These are phyloP conservation scores for Nephrotoma guestfalica DNA, from an alignment of 2,888 invertebrate species.

Conservation along the genomic window DNA sequence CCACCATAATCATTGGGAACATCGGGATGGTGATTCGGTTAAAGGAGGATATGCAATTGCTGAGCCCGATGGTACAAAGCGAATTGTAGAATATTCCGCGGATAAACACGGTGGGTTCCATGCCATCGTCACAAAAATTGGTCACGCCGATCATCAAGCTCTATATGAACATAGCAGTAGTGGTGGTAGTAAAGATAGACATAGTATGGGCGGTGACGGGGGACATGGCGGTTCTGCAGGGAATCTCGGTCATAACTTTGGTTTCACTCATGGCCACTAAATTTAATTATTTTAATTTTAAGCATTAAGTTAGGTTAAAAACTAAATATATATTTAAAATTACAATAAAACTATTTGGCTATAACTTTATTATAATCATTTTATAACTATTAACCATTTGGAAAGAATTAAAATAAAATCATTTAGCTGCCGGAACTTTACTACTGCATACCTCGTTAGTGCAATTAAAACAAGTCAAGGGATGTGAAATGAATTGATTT, in stretches of 20 bases:
- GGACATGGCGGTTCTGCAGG: background rate
- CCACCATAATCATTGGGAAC: background rate
- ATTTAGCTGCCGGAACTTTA: too few species aligned
- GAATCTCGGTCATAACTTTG: background rate
- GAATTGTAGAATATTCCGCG: background rate
- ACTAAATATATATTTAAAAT: background rate
- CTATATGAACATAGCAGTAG: background rate
- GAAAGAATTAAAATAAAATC: too few species aligned
- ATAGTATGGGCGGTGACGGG: background rate
- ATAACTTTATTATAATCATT: background rate
- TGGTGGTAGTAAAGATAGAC: background rate
- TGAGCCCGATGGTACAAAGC: background rate
- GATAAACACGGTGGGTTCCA: background rate
- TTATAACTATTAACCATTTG: too few species aligned
- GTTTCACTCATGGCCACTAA: background rate
- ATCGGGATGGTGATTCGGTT: background rate
- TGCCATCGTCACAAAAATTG: background rate
- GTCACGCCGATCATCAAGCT: background rate
- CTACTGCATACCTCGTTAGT: too few species aligned
- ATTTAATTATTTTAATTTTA: background rate
- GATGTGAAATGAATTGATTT: too few species aligned
- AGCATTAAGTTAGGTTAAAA: too few species aligned
- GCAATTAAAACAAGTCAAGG: too few species aligned
- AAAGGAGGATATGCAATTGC: background rate
- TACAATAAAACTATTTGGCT: background rate